Percentiles rank a stretch among this genome's conserved stretches.
phyloP scores from a whole-genome alignment of 2,797 vertebrate genomes.

The Taeniopygia guttata region DNA sequence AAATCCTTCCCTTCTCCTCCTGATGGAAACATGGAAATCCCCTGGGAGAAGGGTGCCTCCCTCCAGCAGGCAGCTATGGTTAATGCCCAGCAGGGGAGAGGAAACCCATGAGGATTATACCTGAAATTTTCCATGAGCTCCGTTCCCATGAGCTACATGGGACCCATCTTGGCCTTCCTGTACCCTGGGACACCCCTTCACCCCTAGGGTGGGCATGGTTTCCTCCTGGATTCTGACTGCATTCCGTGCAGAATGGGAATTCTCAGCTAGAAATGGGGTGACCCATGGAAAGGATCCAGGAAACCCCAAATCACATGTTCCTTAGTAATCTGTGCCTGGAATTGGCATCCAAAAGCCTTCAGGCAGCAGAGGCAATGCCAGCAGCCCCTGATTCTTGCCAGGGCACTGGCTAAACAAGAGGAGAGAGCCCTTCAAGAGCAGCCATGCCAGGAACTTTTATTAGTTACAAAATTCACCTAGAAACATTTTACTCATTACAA shows the following conservation, averaged over 20 bases:
- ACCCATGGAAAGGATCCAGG: background rate
- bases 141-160: background rate
- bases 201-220: fast-evolving
- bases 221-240: background rate
- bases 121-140: background rate
- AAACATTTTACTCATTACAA: background rate
- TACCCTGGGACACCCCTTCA: no score
- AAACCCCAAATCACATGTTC: background rate
- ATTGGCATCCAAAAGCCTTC: background rate
- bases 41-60: background rate
- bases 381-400: background rate
- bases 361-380: background rate
- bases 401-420: background rate
- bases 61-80: background rate
- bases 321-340: background rate
- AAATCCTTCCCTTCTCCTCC: background rate
- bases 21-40: background rate
- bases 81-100: background rate
- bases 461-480: background rate
- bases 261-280: fast-evolving
- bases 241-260: background rate
- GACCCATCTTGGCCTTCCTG: background rate
- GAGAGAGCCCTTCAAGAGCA: background rate
- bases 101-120: background rate
- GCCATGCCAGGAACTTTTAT: background rate